Evolutionary conservation across 2,113 vertebrate species (phyloP).

Genomic region (Mungos mungo): DNA sequence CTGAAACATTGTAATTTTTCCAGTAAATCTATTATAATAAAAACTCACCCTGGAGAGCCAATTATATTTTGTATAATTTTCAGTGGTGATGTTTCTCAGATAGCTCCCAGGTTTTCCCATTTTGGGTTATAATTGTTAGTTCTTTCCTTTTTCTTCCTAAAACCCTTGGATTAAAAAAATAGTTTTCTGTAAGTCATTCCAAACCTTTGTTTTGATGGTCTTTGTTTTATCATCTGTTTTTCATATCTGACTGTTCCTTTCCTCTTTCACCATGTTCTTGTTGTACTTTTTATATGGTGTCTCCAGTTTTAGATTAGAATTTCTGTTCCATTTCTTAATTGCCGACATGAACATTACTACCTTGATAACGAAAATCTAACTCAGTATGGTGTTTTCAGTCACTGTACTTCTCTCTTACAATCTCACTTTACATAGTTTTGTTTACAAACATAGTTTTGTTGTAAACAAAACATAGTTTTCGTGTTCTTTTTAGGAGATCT

Average conservation of each 20-base stretch:
- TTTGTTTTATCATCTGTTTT: constrained; percentile 16
- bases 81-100: neutral
- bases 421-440: neutral
- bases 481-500: neutral
- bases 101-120: neutral
- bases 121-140: neutral
- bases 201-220: neutral
- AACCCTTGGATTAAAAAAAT: neutral
- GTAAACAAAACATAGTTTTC: neutral
- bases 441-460: neutral
- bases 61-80: neutral
- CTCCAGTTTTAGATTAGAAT: neutral
- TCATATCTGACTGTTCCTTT: neutral
- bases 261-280: neutral
- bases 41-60: neutral
- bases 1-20: neutral
- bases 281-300: neutral
- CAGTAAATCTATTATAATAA: neutral
- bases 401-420: neutral
- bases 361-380: neutral
- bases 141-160: neutral
- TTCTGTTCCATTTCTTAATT: neutral
- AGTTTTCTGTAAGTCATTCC: neutral
- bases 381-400: neutral
- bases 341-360: neutral